Evolutionary conservation across 2,113 vertebrate genomes (phyloP).

Genomic region (Salvelinus fontinalis): DNA sequence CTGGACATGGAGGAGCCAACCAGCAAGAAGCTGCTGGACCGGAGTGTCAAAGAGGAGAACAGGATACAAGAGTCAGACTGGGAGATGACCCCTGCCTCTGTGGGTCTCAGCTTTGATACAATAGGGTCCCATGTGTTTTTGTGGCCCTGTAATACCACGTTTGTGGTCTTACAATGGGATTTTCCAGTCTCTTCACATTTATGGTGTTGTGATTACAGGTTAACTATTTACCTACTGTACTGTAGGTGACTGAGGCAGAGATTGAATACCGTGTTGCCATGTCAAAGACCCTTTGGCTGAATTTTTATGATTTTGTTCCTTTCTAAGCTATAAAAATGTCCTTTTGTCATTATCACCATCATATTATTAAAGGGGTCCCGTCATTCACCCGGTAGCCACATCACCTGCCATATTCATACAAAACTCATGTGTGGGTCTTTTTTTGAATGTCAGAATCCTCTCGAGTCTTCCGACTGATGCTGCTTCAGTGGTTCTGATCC

Average conservation of each 20-base stretch:
- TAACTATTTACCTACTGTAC: too few species aligned
- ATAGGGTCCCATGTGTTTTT: neutral
- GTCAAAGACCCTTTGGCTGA: too few species aligned
- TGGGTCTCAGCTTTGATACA: neutral
- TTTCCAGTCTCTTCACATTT: neutral
- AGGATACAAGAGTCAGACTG: slow-evolving; percentile 85
- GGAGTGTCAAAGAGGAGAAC: slow-evolving; percentile 83
- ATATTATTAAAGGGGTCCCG: too few species aligned
- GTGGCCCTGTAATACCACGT: neutral
- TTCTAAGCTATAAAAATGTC: too few species aligned
- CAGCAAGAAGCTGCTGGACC: slow-evolving; percentile 88
- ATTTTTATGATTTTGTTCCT: too few species aligned
- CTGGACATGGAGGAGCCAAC: slow-evolving; percentile 93
- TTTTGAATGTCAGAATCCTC: neutral
- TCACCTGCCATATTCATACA: too few species aligned
- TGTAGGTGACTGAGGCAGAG: too few species aligned
- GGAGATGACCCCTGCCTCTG: slow-evolving; percentile 72
- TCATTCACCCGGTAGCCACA: too few species aligned
- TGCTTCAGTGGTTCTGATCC: neutral
- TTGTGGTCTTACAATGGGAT: neutral
- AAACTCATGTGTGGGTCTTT: neutral
- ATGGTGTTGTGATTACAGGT: neutral
- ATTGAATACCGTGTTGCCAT: too few species aligned
- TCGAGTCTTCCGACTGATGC: neutral
- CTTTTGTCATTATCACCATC: too few species aligned